A percentile compares a stretch with the other conserved stretches of the same genome.
phyloP scores from a whole-genome alignment of 2,113 vertebrate species.

The Daubentonia madagascariensis region DNA sequence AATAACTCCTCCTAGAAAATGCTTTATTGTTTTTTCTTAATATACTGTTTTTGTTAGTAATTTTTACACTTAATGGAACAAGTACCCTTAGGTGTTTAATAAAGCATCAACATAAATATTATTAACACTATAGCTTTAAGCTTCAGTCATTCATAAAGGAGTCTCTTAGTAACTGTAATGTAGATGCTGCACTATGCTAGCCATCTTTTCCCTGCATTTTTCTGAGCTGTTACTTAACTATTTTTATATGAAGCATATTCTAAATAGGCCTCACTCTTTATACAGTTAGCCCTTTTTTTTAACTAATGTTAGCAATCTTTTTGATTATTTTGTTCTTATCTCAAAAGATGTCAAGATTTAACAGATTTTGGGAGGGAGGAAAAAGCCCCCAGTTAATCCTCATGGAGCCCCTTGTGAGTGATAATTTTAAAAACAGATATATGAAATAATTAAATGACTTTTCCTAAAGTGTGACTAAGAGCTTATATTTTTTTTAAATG shows the following conservation, averaged over 20 bases:
- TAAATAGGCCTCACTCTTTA: slow-evolving; percentile 6
- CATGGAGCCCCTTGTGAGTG: not conserved
- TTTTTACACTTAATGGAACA: slow-evolving; percentile 21
- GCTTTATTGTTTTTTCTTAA: not conserved
- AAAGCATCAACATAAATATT: slow-evolving; percentile 16
- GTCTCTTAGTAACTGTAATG: not conserved
- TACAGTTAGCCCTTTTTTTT: not conserved
- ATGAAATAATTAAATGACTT: slow-evolving; percentile 11
- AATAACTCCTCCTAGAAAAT: not conserved
- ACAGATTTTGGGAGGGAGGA: not conserved
- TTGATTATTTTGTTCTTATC: not conserved
- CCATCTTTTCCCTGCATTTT: not conserved
- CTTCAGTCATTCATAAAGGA: not conserved
- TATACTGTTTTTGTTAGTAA: not conserved
- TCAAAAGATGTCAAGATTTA: not conserved
- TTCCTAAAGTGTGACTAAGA: not conserved
- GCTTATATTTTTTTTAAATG: not conserved
- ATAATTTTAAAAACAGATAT: not conserved
- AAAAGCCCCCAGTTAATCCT: not conserved
- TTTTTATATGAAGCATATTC: not conserved
- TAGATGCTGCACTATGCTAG: not conserved
- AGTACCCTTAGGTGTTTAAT: not conserved
- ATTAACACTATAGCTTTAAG: not conserved
- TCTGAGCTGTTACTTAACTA: not conserved
- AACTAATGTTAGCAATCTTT: not conserved